Evolutionary conservation across 2,113 vertebrate species (phyloP).

Genomic region (Eclectus roratus): DNA sequence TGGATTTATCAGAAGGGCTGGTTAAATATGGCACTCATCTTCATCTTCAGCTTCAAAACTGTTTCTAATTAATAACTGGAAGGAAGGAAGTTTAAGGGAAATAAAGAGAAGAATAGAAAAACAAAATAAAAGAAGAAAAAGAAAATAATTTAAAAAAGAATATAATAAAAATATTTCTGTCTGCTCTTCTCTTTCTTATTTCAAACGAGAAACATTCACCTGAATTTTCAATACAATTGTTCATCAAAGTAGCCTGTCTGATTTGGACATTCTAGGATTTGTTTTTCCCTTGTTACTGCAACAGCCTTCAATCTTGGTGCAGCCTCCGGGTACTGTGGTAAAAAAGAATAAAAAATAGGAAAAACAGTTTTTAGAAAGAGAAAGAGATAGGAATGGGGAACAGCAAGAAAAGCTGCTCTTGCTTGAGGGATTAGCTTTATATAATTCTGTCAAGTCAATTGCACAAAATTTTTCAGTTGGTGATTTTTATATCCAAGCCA

Average conservation of each 20-base stretch:
- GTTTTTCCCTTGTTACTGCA: background rate
- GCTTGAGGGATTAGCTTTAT: slow-evolving; percentile 23
- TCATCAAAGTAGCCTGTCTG: background rate
- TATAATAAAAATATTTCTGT: background rate
- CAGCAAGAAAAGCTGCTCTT: background rate
- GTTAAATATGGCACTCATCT: background rate
- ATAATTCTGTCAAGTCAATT: background rate
- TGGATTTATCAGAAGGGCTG: background rate
- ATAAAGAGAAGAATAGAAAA: background rate
- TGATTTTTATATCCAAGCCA: slow-evolving; percentile 8
- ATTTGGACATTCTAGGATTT: background rate
- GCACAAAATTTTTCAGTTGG: background rate
- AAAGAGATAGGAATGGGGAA: background rate
- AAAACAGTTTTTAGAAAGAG: background rate
- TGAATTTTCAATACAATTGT: background rate
- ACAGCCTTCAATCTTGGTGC: background rate
- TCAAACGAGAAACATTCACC: background rate
- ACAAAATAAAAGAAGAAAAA: background rate
- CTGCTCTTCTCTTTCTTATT: background rate
- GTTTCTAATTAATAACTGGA: background rate
- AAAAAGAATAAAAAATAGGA: background rate
- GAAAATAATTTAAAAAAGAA: background rate
- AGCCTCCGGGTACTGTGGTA: background rate
- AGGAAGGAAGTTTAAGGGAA: background rate
- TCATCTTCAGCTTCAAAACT: background rate